Base-by-base conservation (phyloP, 2,113 vertebrate genomes). In the Oreocharis arfaki region DNA sequence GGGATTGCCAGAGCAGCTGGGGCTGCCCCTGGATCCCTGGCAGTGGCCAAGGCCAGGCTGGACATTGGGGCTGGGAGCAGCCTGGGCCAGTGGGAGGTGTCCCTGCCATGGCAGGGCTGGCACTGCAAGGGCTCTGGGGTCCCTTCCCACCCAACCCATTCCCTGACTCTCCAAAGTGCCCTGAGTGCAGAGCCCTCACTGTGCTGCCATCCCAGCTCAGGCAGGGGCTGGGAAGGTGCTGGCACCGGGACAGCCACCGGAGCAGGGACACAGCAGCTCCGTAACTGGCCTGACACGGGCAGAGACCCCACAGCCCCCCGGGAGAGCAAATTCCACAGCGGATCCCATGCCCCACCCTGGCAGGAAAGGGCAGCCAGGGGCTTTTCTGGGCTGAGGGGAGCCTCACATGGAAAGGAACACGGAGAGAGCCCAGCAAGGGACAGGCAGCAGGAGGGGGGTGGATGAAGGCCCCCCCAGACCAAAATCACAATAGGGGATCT, bases 401-500 rank as follows among this genome's bases (percentile, higher is more conserved):
- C n/a, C n/a, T n/a, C n/a, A n/a, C n/a, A n/a, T n/a, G n/a, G n/a
- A n/a, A n/a, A n/a, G n/a, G n/a, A n/a, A n/a, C n/a, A n/a, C n/a
- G n/a, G n/a, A n/a, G n/a, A n/a, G n/a, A n/a, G n/a, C n/a, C n/a
- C n/a, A n/a, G n/a, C n/a, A n/a, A n/a, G n/a, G n/a, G n/a, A n/a
- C n/a, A n/a, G n/a, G n/a, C n/a, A n/a, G n/a, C n/a, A n/a, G n/a
- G n/a, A n/a, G n/a, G n/a, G n/a, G n/a, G n/a, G n/a, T n/a, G n/a
- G n/a, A 47, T 14, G 32, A 60, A 47, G 41, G 41, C 13, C 20
- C 17, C 73, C 20, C 42, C n/a, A 32, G 44, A 20, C 5, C 30
- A 19, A 47, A 49, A 39, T 19, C 56, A 49, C 0, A 0, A 6
- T 1, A 11, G 11, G 13, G n/a, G 49, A 60, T 49, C n/a, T 56